Evolutionary conservation across 2,113 vertebrate genomes (phyloP).

Genomic region (Cebidichthys violaceus): DNA sequence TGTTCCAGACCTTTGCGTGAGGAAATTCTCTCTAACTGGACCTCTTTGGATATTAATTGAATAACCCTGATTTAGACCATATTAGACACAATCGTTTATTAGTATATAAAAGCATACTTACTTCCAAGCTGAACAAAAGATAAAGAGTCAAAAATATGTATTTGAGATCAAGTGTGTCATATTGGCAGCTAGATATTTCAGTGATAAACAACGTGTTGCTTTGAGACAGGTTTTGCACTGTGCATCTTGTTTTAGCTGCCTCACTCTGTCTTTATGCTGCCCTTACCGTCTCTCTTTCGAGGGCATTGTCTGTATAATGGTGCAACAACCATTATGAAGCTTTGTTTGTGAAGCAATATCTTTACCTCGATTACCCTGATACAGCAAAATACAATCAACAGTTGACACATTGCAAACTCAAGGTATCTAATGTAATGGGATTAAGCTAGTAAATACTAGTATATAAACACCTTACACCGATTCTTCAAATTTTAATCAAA

Average conservation of each 20-base stretch:
- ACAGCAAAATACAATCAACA: constrained; percentile 7
- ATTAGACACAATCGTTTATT: neutral
- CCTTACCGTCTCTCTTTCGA: too few species aligned
- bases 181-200: neutral
- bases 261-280: too few species aligned
- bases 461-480: too few species aligned
- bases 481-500: too few species aligned
- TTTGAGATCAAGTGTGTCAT: neutral
- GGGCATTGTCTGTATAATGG: too few species aligned
- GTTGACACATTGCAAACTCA: neutral
- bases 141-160: neutral
- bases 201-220: neutral
- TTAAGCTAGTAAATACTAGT: neutral
- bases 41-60: too few species aligned
- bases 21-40: too few species aligned
- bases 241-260: neutral
- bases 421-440: neutral
- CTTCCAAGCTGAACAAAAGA: neutral
- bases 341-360: constrained; percentile 13
- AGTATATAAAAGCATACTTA: neutral
- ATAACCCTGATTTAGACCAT: too few species aligned
- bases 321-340: neutral
- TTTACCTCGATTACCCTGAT: neutral
- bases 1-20: too few species aligned
- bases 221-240: neutral